These are phyloP conservation scores for Willisornis vidua DNA, from an alignment of 2,113 vertebrate species.

Conservation along the genomic window DNA sequence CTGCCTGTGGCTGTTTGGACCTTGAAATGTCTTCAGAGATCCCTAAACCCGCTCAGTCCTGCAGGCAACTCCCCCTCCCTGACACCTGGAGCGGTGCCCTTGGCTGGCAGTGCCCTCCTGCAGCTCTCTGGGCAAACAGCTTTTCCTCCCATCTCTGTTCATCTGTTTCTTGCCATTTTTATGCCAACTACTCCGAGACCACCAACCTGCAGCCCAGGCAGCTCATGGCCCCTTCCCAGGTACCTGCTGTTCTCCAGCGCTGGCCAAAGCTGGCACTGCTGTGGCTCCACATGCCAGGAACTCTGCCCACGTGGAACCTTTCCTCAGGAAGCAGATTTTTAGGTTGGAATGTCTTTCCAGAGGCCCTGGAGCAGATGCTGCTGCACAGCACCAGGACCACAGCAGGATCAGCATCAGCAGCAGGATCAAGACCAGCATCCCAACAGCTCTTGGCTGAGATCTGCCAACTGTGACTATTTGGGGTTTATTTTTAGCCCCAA, in stretches of 20 bases:
- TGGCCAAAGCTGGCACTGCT: accelerated
- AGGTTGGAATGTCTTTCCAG: background rate
- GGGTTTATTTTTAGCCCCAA: too few species aligned
- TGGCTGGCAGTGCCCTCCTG: background rate
- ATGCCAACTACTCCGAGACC: background rate
- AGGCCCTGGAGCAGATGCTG: background rate
- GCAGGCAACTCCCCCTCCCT: background rate
- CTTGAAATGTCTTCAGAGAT: background rate
- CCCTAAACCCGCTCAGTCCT: background rate
- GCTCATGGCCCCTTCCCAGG: background rate
- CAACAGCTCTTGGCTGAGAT: background rate
- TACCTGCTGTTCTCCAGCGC: background rate
- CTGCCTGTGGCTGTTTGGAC: background rate
- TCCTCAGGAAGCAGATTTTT: background rate
- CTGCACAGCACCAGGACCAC: background rate
- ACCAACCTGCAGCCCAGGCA: background rate
- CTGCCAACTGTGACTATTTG: background rate
- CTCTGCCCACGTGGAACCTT: background rate
- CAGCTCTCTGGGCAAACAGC: background rate
- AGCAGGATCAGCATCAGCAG: background rate
- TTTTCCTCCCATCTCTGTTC: background rate
- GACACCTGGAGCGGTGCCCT: background rate
- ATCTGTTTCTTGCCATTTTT: background rate
- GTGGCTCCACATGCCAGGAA: background rate
- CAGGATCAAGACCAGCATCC: background rate